Conservation (phyloP, 2,888 invertebrate species). For the Actias luna region DNA sequence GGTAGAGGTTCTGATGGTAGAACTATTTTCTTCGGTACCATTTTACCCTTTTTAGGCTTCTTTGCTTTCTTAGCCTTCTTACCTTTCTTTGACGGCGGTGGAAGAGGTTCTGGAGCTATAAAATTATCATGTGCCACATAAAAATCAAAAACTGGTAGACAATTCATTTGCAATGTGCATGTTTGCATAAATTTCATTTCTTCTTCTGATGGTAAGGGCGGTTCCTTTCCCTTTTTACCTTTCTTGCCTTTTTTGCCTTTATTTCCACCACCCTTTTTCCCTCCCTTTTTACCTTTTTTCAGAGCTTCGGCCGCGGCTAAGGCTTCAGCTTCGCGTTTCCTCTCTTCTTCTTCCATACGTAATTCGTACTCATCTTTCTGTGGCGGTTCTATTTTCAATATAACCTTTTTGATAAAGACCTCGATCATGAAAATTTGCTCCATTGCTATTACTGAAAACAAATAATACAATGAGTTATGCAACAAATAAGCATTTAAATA, state of each 20-base stretch:
- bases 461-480: neutral
- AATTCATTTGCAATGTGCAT: constrained; percentile 71
- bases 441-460: constrained; percentile 40
- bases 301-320: constrained; percentile 59
- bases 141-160: constrained; percentile 70
- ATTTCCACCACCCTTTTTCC: constrained; percentile 24
- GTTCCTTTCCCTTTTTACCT: constrained; percentile 63
- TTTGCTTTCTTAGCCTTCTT: constrained; percentile 36
- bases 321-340: constrained; percentile 55
- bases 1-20: constrained; percentile 73
- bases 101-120: constrained; percentile 66
- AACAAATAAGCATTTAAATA: neutral
- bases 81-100: constrained; percentile 55
- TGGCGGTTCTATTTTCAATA: constrained; percentile 69
- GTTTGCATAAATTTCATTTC: constrained; percentile 75
- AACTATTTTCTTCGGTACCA: constrained; percentile 44
- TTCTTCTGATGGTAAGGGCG: constrained; percentile 70
- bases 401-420: constrained; percentile 68
- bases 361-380: constrained; percentile 73
- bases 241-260: constrained; percentile 45
- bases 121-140: constrained; percentile 76
- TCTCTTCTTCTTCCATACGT: constrained; percentile 59
- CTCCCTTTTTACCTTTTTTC: constrained; percentile 39
- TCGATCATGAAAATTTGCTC: constrained; percentile 78
- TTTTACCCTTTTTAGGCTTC: constrained; percentile 47